These are phyloP conservation scores for Aulostomus chinensis DNA, from an alignment of 2,797 vertebrate genomes.

Conservation along the genomic window DNA sequence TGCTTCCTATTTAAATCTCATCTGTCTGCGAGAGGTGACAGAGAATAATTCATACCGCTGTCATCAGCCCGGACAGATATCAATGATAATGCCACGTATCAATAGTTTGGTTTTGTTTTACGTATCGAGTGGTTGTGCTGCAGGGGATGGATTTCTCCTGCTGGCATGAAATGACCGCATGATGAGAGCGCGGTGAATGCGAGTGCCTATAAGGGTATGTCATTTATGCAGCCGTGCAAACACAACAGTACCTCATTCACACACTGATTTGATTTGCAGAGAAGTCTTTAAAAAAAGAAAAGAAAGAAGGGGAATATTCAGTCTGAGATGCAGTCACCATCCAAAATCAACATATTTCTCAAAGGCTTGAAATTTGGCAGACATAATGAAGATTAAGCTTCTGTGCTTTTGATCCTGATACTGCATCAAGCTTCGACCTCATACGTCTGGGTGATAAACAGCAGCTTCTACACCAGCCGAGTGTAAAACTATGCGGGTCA, in stretches of 20 bases:
- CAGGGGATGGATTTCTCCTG: conserved; percentile 5
- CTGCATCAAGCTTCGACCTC: conserved; percentile 38
- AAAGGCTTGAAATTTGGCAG: conserved; percentile 18
- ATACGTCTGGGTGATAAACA: conserved; percentile 10
- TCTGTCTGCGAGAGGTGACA: conserved; percentile 63
- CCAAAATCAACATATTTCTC: conserved; percentile 42
- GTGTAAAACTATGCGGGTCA: neutral
- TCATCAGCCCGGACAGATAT: conserved; percentile 38
- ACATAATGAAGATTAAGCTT: conserved; percentile 35
- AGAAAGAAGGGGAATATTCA: conserved; percentile 21
- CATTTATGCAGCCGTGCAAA: conserved; percentile 11
- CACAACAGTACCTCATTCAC: too few species aligned
- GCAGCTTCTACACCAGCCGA: too few species aligned
- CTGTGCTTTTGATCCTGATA: conserved; percentile 16
- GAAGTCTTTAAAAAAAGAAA: conserved; percentile 27
- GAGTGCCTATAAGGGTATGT: neutral
- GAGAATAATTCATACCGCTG: conserved; percentile 57
- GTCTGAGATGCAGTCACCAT: neutral
- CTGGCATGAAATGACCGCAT: neutral
- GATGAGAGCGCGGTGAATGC: neutral
- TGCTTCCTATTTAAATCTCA: conserved; percentile 66
- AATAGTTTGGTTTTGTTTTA: conserved; percentile 35
- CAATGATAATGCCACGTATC: conserved; percentile 38
- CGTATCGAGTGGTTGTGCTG: conserved; percentile 7
- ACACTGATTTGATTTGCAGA: conserved; percentile 42